Base-by-base conservation (phyloP, 2,888 invertebrate species). In the Rhagophthalmus giganteus region DNA sequence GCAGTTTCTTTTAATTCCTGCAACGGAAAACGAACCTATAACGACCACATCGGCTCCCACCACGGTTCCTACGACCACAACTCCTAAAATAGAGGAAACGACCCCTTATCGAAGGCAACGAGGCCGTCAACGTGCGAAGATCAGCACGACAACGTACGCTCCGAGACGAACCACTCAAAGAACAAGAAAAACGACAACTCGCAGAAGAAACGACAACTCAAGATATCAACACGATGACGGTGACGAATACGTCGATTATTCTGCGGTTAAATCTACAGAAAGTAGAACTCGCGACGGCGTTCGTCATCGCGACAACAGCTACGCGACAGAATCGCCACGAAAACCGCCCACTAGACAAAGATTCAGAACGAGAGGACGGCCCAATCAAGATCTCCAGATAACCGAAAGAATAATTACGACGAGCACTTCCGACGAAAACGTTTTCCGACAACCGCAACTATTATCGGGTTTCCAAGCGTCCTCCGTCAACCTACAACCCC, bases 311-410 rank as follows among this genome's bases (percentile, higher is more conserved):
- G 28, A 37, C 9, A 31, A 13, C 20, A 32, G 30, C 6, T 37
- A 45, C 20, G 24, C n/a, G 3, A 8, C 51, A 6, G 57, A 58
- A 38, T 25, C 38, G 16, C 25, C 55, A 11, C 56, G 55, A 54
- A 58, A 38, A 51, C 37, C 33, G 28, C 12, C 58, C 8, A 33
- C 42, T 14, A 64, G 67, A 26, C 68, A 67, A 45, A 62, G 71
- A 47, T 71, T 69, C 40, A 67, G 72, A 55, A 67, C 70, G 4
- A 66, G 73, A 55, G 68, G 68, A 4, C 62, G 72, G 13, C 67
- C 70, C 13, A 11, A 39, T 11, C 31, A 55, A 26, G 24, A 28
- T 12, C 8, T 46, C 0, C 30, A 41, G 25, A 25, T 35, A 13
- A 51, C 48, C n/a, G 52, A 55, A 9, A 40, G 48, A 20, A 37